These are phyloP conservation scores for Caenorhabditis panamensis DNA, from an alignment of 2,888 invertebrate species.

Conservation along the genomic window DNA sequence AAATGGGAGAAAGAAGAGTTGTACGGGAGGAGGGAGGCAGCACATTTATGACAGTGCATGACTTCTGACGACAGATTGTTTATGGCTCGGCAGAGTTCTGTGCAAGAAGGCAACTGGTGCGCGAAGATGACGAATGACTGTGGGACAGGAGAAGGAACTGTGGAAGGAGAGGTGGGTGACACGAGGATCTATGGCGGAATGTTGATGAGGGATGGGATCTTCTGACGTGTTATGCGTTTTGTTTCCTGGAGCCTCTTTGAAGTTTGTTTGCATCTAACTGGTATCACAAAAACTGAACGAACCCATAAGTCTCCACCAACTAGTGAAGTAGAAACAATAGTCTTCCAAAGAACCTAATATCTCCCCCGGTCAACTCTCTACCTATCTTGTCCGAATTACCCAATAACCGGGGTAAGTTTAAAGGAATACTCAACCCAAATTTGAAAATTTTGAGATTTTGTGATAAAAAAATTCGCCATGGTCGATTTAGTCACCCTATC, in stretches of 20 bases:
- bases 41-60: conserved; percentile 51
- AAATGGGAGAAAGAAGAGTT: conserved; percentile 19
- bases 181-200: conserved; percentile 9
- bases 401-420: conserved; percentile 21
- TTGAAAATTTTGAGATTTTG: too few species aligned
- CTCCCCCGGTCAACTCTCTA: conserved; percentile 8
- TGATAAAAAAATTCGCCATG: too few species aligned
- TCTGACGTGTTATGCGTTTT: too few species aligned
- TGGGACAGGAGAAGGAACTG: conserved; percentile 6
- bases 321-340: too few species aligned
- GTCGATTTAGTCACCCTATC: too few species aligned
- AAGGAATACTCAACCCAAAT: too few species aligned
- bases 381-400: not conserved
- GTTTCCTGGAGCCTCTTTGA: too few species aligned
- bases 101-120: conserved; percentile 17
- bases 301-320: too few species aligned
- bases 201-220: too few species aligned
- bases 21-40: not conserved
- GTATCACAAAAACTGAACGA: too few species aligned
- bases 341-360: too few species aligned
- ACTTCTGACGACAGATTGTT: conserved; percentile 45
- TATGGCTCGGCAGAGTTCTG: conserved; percentile 11
- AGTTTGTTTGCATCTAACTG: too few species aligned
- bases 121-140: conserved; percentile 3
- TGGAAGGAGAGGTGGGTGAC: not conserved